These are phyloP conservation scores for Beroe ovata DNA, from an alignment of 37 sponge, comb jelly and placozoan species.

Conservation along the genomic window DNA sequence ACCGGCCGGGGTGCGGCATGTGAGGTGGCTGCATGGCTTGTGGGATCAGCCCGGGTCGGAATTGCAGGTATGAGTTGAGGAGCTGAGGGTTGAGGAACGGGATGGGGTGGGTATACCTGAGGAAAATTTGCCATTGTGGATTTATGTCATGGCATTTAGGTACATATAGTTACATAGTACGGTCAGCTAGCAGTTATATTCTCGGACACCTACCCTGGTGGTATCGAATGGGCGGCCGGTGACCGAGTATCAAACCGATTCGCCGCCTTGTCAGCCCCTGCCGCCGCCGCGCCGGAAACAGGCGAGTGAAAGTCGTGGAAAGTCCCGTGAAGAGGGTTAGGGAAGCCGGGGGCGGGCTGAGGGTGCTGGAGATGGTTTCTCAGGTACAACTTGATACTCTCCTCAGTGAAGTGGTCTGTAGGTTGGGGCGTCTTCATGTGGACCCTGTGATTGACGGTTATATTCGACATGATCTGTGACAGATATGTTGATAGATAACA, in stretches of 20 bases:
- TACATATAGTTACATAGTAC: no score
- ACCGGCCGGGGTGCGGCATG: constrained; percentile 1
- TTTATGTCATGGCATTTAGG: no score
- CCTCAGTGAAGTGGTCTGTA: not conserved
- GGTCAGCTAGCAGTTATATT: no score
- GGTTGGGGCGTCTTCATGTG: not conserved
- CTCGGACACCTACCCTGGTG: no score
- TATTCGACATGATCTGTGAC: no score
- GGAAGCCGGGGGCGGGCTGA: not conserved
- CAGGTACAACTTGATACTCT: not conserved
- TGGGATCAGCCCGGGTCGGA: constrained; percentile 14
- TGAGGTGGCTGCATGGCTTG: constrained; percentile 4
- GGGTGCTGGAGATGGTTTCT: not conserved
- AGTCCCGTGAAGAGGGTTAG: not conserved
- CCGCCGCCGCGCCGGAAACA: not conserved
- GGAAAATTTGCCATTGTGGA: not conserved
- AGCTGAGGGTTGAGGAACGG: constrained; percentile 25
- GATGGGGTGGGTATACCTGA: constrained; percentile 17
- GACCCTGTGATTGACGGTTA: not conserved
- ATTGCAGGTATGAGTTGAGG: constrained; percentile 4
- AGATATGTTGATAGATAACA: no score
- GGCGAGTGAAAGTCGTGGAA: constrained; percentile 38
- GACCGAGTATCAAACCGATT: constrained; percentile 41
- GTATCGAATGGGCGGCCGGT: not conserved
- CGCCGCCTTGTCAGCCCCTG: not conserved